Evolutionary conservation across 2,888 invertebrate genomes (phyloP), one percentile per base, ranked within the genome.

Genomic region (Drosophila pullipes): DNA sequence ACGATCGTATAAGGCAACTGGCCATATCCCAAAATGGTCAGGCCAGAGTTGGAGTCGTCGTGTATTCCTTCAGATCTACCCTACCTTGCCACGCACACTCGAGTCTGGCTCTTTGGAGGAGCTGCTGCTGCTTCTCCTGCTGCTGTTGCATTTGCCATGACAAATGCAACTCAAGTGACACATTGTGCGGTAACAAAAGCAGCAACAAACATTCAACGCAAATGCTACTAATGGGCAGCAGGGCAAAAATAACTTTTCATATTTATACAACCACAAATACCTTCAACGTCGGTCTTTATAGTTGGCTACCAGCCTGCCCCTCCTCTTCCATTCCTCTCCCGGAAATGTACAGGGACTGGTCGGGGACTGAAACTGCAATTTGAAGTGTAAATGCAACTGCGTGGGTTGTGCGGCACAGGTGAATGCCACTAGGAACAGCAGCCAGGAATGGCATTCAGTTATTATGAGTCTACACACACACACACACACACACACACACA

Each of bases 111-210:
- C 39, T 75, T 87, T 80, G 78, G 76, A 82, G 30, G 30, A 76
- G 70, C 75, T 73, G 75, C 60, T 47, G 65, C 22, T 28, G 31
- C 31, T 31, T 10, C 35, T 66, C 25, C 74, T 73, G 72, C 63
- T 41, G 28, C 35, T 39, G 25, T 9, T 25, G 25, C 49, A 37
- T 9, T 37, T 60, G 58, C 73, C 85, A 88, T 89, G 87, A 86
- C 86, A 90, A 86, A 89, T 90, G 83, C 91, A 91, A 90, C 87
- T 87, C 87, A 89, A 87, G 87, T 87, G 87, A 84, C 89, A 89
- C 80, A 87, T 91, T 89, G 90, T 87, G 71, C 55, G 69, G 80
- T 75, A 70, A 79, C 82, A 82, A 80, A 76, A 69, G 74, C 76
- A 66, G 60, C 70, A 70, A 61, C 67, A 68, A 69, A 52, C 74